phyloP scores from a whole-genome alignment of 2,888 invertebrate genomes.

The Agrochola lota region DNA sequence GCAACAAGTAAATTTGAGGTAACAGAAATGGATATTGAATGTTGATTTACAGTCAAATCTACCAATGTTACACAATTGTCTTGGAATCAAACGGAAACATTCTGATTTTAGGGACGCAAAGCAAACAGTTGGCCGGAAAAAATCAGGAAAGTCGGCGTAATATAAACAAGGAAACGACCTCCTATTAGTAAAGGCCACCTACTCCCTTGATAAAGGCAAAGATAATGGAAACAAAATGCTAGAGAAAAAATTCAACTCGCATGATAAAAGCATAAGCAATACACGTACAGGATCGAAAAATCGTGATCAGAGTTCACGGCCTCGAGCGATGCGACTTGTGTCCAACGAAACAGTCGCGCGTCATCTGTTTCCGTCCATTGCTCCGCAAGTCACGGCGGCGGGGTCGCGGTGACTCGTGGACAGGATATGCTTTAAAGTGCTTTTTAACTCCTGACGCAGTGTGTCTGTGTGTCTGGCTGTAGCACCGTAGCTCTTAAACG shows the following conservation, averaged over 20 bases:
- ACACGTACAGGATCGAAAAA: slow-evolving; percentile 5
- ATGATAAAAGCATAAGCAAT: not conserved
- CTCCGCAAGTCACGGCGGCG: too few species aligned
- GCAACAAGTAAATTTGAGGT: too few species aligned
- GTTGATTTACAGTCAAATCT: not conserved
- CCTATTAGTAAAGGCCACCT: not conserved
- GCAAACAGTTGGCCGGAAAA: slow-evolving; percentile 8
- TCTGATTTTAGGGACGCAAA: slow-evolving; percentile 3
- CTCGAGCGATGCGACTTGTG: too few species aligned
- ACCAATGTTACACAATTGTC: not conserved
- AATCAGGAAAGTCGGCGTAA: slow-evolving; percentile 8
- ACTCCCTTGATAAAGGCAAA: not conserved
- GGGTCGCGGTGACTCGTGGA: too few species aligned
- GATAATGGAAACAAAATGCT: not conserved
- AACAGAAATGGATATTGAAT: not conserved
- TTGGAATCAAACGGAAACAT: not conserved
- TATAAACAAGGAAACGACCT: not conserved
- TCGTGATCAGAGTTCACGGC: too few species aligned
- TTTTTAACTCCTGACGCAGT: too few species aligned
- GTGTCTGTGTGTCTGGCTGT: too few species aligned
- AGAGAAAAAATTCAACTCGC: slow-evolving; percentile 6
- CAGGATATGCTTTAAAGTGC: too few species aligned
- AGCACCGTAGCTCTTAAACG: too few species aligned
- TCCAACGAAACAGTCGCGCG: too few species aligned
- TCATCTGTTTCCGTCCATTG: too few species aligned